phyloP scores from a whole-genome alignment of 2,888 invertebrate species.

The Euplexia lucipara region DNA sequence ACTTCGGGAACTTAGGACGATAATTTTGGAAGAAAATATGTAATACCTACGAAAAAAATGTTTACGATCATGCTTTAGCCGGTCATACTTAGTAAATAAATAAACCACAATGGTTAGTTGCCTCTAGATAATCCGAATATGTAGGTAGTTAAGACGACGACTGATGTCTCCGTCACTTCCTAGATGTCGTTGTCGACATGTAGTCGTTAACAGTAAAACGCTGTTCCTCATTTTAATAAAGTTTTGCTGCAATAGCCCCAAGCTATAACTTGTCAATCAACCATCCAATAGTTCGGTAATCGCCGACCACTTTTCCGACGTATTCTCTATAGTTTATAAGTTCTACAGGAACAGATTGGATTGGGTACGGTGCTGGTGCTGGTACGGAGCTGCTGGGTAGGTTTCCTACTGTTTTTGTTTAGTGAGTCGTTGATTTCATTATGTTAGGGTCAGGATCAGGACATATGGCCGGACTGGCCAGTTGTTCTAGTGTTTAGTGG shows the following conservation, averaged over 20 bases:
- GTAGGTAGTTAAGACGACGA: too few relatives aligned
- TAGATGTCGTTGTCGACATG: conserved; percentile 10
- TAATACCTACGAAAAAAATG: too few relatives aligned
- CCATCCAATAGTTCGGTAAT: conserved; percentile 57
- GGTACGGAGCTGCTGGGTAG: too few relatives aligned
- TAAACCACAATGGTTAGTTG: too few relatives aligned
- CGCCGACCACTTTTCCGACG: conserved; percentile 26
- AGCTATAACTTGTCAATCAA: conserved; percentile 58
- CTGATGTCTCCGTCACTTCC: neutral
- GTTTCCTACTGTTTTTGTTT: neutral
- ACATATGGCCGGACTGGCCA: too few relatives aligned
- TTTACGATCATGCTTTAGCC: too few relatives aligned
- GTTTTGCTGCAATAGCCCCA: conserved; percentile 38
- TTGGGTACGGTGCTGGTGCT: conserved; percentile 22
- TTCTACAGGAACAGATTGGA: conserved; percentile 38
- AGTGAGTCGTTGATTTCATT: neutral
- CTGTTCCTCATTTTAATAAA: conserved; percentile 28
- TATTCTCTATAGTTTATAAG: conserved; percentile 43
- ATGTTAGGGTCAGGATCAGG: too few relatives aligned
- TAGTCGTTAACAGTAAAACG: conserved; percentile 10
- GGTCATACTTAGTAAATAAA: too few relatives aligned
- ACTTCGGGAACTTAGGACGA: too few relatives aligned
- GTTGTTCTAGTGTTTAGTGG: too few relatives aligned
- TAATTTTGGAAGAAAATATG: too few relatives aligned
- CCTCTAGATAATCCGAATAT: neutral